These are phyloP conservation scores for Bothrops jararaca DNA, from an alignment of 2,113 vertebrate genomes.

Conservation along the genomic window DNA sequence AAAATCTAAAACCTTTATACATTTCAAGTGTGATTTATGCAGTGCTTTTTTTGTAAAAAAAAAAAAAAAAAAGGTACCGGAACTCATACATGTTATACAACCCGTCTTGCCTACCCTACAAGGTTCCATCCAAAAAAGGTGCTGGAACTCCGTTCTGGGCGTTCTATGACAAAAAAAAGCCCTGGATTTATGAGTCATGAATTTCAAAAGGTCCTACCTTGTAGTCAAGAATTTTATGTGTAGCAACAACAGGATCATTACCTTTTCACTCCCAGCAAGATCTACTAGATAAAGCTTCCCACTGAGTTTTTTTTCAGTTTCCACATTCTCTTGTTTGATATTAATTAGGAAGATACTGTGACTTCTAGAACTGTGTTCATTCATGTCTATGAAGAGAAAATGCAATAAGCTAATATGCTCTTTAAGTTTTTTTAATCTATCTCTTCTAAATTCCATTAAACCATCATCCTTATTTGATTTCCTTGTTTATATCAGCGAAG, in stretches of 20 bases:
- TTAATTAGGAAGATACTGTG: conserved; percentile 97
- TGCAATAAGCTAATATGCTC: background rate
- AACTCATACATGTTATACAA: too few species aligned
- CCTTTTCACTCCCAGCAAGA: conserved; percentile 96
- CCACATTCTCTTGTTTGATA: conserved; percentile 96
- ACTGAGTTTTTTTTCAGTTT: conserved; percentile 92
- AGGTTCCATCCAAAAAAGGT: too few species aligned
- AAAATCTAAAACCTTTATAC: background rate
- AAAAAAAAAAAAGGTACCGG: too few species aligned
- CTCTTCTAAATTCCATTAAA: background rate
- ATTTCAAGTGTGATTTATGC: background rate
- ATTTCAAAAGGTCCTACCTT: background rate
- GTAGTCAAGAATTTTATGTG: background rate
- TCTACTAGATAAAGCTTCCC: conserved; percentile 97
- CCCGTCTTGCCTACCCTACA: too few species aligned
- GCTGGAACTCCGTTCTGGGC: too few species aligned
- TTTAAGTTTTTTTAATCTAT: background rate
- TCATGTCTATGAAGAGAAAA: conserved; percentile 85
- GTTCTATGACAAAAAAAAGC: too few species aligned
- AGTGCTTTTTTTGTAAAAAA: too few species aligned
- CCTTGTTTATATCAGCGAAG: background rate
- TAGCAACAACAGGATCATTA: conserved; percentile 55
- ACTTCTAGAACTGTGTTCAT: conserved; percentile 96
- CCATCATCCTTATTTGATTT: background rate
- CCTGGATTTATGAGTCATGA: background rate